A percentile compares a stretch with the other conserved stretches of the same genome.
phyloP scores from a whole-genome alignment of 2,113 vertebrate species.

The Bubo scandiacus region DNA sequence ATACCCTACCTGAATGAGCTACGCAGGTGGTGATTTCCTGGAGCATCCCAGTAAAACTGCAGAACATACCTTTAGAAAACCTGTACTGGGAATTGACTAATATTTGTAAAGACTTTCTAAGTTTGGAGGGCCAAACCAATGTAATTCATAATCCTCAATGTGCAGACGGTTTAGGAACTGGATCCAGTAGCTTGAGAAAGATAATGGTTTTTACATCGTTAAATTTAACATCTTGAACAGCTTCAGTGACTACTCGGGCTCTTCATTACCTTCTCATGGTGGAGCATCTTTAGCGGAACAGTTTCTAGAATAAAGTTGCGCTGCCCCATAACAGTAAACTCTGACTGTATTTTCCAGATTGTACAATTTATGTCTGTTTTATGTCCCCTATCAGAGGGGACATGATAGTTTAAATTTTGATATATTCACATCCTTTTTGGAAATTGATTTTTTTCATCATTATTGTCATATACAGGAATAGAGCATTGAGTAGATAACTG shows the following conservation, averaged over 20 bases:
- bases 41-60: not conserved
- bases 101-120: not conserved
- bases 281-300: not conserved
- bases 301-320: not conserved
- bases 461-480: not conserved
- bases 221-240: not conserved
- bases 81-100: rapidly evolving
- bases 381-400: not conserved
- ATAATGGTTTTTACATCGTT: not conserved
- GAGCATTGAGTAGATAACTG: not conserved
- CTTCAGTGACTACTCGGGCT: not conserved
- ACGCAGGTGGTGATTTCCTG: not conserved
- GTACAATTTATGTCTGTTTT: not conserved
- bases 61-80: not conserved
- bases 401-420: not conserved
- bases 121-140: not conserved
- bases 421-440: not conserved
- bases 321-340: rapidly evolving
- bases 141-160: not conserved
- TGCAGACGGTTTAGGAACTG: not conserved
- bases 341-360: not conserved
- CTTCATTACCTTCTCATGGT: not conserved
- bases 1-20: not conserved
- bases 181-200: not conserved
- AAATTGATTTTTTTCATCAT: not conserved